phyloP scores from a whole-genome alignment of 2,888 invertebrate genomes.

The Eulithis prunata region DNA sequence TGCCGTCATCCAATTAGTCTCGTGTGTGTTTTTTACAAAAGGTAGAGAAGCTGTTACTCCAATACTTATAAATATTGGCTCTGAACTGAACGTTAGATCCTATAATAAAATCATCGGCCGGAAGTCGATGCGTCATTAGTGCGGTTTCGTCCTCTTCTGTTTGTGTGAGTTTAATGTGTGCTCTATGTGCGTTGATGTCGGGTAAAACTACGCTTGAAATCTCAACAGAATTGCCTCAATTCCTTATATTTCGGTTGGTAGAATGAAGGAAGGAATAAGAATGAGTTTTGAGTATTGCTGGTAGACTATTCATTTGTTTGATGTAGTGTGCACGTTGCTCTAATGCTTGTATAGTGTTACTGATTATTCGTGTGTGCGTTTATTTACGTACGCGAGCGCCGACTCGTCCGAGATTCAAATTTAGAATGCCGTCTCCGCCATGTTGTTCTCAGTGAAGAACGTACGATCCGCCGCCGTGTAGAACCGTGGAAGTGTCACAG shows the following conservation, averaged over 20 bases:
- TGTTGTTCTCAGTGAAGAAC: slow-evolving; percentile 83
- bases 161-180: slow-evolving; percentile 68
- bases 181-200: slow-evolving; percentile 32
- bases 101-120: slow-evolving; percentile 80
- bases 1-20: background rate
- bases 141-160: slow-evolving; percentile 75
- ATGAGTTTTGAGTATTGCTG: slow-evolving; percentile 38
- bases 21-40: slow-evolving; percentile 14
- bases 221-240: background rate
- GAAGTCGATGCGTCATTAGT: slow-evolving; percentile 81
- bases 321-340: slow-evolving; percentile 62
- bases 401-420: slow-evolving; percentile 85
- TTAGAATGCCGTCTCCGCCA: slow-evolving; percentile 84
- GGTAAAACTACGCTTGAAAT: slow-evolving; percentile 9
- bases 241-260: slow-evolving; percentile 11
- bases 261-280: slow-evolving; percentile 12
- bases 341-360: slow-evolving; percentile 80
- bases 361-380: slow-evolving; percentile 83
- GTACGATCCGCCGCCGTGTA: slow-evolving; percentile 71
- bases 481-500: slow-evolving; percentile 67
- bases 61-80: slow-evolving; percentile 49
- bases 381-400: slow-evolving; percentile 85
- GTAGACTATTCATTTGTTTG: slow-evolving; percentile 48
- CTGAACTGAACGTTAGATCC: slow-evolving; percentile 69
- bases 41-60: slow-evolving; percentile 19